Evolutionary conservation across 2,888 invertebrate genomes (phyloP).

Genomic region (Pristionchus fissidentatus): DNA sequence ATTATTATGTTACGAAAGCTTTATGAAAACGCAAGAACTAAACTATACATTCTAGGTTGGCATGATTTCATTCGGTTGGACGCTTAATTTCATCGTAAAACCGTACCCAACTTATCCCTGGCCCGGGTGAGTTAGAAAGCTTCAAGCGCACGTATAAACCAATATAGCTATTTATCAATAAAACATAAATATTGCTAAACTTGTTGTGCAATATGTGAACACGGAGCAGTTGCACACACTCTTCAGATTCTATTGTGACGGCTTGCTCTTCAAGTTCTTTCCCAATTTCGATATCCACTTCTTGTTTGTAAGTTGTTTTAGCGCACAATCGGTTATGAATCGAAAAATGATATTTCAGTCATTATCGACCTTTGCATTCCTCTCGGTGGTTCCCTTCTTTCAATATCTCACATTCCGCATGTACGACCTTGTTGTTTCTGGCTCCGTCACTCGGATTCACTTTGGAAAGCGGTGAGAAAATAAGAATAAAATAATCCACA

Average conservation of each 20-base stretch:
- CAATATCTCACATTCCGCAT: not conserved
- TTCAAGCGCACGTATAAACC: no score
- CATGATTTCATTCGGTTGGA: not conserved
- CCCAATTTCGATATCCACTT: not conserved
- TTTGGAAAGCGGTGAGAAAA: not conserved
- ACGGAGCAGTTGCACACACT: no score
- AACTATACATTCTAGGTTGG: not conserved
- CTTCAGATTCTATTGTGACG: not conserved
- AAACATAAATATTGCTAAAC: not conserved
- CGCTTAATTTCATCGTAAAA: not conserved
- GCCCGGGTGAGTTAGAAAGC: not conserved
- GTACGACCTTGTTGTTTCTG: not conserved
- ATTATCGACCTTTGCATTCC: conserved; percentile 33
- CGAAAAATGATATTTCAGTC: conserved; percentile 45
- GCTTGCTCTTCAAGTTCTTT: not conserved
- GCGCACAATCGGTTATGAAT: not conserved
- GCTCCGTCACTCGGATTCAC: not conserved
- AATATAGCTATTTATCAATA: not conserved
- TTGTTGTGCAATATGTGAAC: no score
- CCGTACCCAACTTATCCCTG: conserved; percentile 1
- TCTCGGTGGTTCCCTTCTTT: not conserved
- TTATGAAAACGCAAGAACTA: no score
- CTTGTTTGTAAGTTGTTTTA: no score
- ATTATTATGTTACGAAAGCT: no score
- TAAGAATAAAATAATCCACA: not conserved